These are phyloP conservation scores for Pachycephala philippinensis DNA, from an alignment of 2,113 vertebrate genomes.

Conservation along the genomic window DNA sequence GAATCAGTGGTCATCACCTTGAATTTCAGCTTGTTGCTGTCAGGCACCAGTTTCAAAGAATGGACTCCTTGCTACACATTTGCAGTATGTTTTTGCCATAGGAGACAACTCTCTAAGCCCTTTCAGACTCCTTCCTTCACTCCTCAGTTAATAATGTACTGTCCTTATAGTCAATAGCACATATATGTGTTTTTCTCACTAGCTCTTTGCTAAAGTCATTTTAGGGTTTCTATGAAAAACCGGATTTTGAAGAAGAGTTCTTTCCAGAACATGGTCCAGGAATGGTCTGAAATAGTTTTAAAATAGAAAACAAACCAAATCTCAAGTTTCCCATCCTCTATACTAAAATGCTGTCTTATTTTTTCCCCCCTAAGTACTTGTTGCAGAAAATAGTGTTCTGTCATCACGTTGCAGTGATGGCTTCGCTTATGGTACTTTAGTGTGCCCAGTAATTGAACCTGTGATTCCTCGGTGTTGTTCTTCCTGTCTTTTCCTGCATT, in stretches of 20 bases:
- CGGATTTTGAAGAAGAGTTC: not conserved
- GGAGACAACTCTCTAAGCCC: not conserved
- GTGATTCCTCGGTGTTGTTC: not conserved
- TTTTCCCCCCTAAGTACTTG: fast-evolving
- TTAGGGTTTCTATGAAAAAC: not conserved
- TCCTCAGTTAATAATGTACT: not conserved
- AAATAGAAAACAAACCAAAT: not conserved
- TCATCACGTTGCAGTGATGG: fast-evolving
- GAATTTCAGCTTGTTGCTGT: not conserved
- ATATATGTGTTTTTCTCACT: not conserved
- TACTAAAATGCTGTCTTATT: not conserved
- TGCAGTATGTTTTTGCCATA: not conserved
- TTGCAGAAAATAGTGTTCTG: not conserved
- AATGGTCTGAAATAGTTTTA: not conserved
- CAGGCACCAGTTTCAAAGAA: not conserved
- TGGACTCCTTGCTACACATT: not conserved
- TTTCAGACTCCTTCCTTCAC: not conserved
- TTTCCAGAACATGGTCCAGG: not conserved
- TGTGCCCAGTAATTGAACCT: not conserved
- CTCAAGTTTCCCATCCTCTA: not conserved
- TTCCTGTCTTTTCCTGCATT: not conserved
- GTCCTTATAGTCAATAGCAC: not conserved
- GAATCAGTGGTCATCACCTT: not conserved
- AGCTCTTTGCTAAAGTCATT: not conserved
- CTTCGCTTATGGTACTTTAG: not conserved